These are phyloP conservation scores for Lagopus leucura DNA, from an alignment of 2,113 vertebrate genomes.

Conservation along the genomic window DNA sequence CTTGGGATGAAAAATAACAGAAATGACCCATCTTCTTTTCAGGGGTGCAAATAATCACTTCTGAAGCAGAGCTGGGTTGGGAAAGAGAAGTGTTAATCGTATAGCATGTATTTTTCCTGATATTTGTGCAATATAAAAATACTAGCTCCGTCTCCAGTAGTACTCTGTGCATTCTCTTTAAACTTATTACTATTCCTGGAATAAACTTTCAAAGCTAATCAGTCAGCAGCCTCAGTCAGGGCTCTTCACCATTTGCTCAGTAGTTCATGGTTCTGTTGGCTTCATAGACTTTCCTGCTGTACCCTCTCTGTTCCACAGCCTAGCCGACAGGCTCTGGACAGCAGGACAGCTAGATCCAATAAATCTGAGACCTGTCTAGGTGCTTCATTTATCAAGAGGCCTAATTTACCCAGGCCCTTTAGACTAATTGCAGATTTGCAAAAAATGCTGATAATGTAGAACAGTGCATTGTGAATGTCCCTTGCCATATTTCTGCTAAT, in stretches of 20 bases:
- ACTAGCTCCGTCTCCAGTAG: neutral
- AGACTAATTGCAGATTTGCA: conserved; percentile 99
- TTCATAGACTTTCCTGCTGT: conserved; percentile 52
- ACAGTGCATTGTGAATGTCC: conserved; percentile 89
- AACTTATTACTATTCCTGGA: conserved; percentile 41
- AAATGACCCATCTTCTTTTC: neutral
- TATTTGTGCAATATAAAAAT: neutral
- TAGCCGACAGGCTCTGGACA: conserved; percentile 79
- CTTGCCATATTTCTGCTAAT: conserved; percentile 97
- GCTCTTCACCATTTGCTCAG: conserved; percentile 51
- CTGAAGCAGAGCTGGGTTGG: neutral
- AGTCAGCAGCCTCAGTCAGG: conserved; percentile 13
- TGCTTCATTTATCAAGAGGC: conserved; percentile 99
- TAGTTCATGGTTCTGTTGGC: conserved; percentile 31
- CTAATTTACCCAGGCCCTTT: conserved; percentile 98
- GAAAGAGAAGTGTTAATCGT: neutral
- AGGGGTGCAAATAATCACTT: neutral
- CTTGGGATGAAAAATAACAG: neutral
- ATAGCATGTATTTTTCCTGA: neutral
- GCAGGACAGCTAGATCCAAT: conserved; percentile 83
- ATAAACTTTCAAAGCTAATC: conserved; percentile 60
- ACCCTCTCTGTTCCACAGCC: conserved; percentile 53
- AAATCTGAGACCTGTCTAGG: conserved; percentile 92
- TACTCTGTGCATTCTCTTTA: neutral
- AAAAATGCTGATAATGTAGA: conserved; percentile 99